Evolutionary conservation across 2,797 vertebrate species (phyloP).

Genomic region (Heteromormyrus szaboi): DNA sequence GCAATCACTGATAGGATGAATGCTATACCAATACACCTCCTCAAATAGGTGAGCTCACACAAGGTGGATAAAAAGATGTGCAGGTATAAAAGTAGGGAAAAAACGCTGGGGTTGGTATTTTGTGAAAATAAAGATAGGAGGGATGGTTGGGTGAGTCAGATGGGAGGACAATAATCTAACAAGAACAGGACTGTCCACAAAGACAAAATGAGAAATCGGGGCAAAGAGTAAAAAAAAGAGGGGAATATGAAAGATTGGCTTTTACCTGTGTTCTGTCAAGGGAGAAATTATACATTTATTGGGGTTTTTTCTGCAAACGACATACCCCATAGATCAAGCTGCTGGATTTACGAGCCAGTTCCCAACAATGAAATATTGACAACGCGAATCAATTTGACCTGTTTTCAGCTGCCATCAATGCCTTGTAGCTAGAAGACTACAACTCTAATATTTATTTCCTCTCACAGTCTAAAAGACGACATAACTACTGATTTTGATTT

Average conservation of each 20-base stretch:
- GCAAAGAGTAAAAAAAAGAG: background rate
- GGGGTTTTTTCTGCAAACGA: constrained; percentile 97
- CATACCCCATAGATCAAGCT: constrained; percentile 94
- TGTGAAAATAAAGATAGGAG: background rate
- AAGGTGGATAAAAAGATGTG: background rate
- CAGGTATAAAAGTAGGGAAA: background rate
- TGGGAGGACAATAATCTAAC: background rate
- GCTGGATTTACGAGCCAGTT: constrained; percentile 96
- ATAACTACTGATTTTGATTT: background rate
- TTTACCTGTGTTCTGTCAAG: constrained; percentile 93
- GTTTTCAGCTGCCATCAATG: constrained; percentile 61
- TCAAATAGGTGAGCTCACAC: background rate
- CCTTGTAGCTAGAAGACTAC: background rate
- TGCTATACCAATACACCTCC: background rate
- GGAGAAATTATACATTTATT: constrained; percentile 99
- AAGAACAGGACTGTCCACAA: background rate
- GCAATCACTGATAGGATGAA: background rate
- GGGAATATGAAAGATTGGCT: background rate
- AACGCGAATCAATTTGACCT: constrained; percentile 83
- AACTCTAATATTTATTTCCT: constrained; percentile 3
- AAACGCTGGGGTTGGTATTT: background rate
- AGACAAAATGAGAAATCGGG: background rate
- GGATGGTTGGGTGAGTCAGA: background rate
- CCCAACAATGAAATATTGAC: constrained; percentile 99
- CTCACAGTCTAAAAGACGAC: background rate